These are phyloP conservation scores for Hippopotamus amphibius DNA, from an alignment of 2,113 vertebrate species.

Conservation along the genomic window DNA sequence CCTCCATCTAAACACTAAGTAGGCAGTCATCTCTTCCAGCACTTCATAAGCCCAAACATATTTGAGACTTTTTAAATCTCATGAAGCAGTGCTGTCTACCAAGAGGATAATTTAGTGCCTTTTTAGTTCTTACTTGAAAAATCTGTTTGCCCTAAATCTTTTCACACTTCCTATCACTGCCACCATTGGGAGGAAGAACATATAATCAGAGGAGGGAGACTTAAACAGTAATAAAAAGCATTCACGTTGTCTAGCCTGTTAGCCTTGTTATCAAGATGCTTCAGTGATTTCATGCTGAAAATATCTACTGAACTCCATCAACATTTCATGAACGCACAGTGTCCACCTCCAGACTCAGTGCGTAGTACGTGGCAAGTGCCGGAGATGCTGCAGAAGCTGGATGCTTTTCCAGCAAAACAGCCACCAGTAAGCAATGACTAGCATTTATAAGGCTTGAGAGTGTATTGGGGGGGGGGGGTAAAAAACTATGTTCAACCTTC, in stretches of 20 bases:
- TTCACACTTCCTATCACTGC: background rate
- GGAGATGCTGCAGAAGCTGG: background rate
- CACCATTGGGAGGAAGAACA: background rate
- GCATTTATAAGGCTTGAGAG: background rate
- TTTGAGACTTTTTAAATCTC: background rate
- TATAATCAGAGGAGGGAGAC: background rate
- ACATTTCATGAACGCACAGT: background rate
- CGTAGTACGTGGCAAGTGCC: background rate
- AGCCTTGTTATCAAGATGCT: background rate
- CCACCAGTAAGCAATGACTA: background rate
- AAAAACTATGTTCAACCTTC: background rate
- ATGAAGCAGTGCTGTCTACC: background rate
- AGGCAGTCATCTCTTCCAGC: background rate
- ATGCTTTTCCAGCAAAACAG: background rate
- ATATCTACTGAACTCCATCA: background rate
- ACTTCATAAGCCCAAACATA: background rate
- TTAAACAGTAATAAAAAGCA: background rate
- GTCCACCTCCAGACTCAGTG: background rate
- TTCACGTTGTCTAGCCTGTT: background rate
- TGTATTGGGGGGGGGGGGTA: background rate
- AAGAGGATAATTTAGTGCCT: background rate
- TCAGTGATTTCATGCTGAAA: constrained; percentile 45
- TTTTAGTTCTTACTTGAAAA: constrained; percentile 54
- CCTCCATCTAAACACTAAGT: background rate
- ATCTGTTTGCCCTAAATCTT: constrained; percentile 41